Percentiles rank a stretch among this genome's conserved stretches.
Conservation (phyloP, 2,797 vertebrate genomes). For the Megalops cyprinoides region DNA sequence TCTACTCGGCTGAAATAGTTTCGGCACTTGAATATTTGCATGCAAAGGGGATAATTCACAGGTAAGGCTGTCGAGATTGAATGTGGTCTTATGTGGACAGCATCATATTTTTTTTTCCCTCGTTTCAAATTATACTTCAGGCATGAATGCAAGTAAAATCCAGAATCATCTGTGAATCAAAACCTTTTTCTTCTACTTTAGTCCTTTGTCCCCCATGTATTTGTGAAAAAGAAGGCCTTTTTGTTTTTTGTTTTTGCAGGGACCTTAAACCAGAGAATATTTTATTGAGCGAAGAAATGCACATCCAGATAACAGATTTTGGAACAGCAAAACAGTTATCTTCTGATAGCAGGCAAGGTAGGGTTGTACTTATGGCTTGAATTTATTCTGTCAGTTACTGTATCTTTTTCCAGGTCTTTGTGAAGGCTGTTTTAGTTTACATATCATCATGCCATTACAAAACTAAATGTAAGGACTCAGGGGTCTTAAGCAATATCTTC, state of each 20-base stretch:
- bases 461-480: neutral
- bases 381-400: neutral
- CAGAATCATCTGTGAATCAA: conserved; percentile 3
- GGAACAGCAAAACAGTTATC: conserved; percentile 97
- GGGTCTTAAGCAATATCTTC: neutral
- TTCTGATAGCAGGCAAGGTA: conserved; percentile 95
- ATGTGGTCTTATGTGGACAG: neutral
- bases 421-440: conserved; percentile 19
- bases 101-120: neutral
- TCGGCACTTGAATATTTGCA: conserved; percentile 96
- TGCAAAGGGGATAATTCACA: conserved; percentile 97
- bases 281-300: conserved; percentile 98
- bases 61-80: conserved; percentile 69
- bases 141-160: neutral
- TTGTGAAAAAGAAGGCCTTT: neutral
- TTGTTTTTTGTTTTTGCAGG: conserved; percentile 71
- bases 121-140: neutral
- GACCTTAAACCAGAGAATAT: conserved; percentile 99
- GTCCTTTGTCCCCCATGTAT: neutral
- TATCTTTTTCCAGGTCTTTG: neutral
- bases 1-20: conserved; percentile 98
- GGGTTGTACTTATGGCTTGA: neutral
- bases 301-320: conserved; percentile 99
- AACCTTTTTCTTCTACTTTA: neutral
- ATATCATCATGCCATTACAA: neutral